Conservation (phyloP, 92 coral and sea anemone genomes). For the Virgularia gustaviana region DNA sequence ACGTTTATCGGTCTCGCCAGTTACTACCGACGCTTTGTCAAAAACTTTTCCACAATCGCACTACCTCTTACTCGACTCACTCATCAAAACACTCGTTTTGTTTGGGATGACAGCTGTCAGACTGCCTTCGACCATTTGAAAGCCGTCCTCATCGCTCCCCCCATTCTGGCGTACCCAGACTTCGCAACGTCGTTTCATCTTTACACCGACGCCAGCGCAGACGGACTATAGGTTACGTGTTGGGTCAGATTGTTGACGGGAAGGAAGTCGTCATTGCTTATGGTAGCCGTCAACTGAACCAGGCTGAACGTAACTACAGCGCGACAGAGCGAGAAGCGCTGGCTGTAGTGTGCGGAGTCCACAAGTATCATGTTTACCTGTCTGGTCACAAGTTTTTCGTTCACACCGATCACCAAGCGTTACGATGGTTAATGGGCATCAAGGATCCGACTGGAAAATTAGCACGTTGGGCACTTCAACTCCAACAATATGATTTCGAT, state of each 20-base stretch:
- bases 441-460: constrained; percentile 6
- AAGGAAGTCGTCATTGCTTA: constrained; percentile 50
- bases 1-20: constrained; percentile 55
- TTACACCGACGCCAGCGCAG: constrained; percentile 48
- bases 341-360: constrained; percentile 44
- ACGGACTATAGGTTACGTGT: constrained; percentile 47
- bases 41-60: constrained; percentile 48
- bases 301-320: constrained; percentile 47
- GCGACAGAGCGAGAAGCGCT: constrained; percentile 53
- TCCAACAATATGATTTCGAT: constrained; percentile 18
- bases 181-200: constrained; percentile 36
- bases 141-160: constrained; percentile 38
- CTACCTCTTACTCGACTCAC: constrained; percentile 44
- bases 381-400: constrained; percentile 32
- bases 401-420: constrained; percentile 51
- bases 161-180: constrained; percentile 52
- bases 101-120: constrained; percentile 42
- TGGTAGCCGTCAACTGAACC: constrained; percentile 43
- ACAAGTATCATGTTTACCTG: constrained; percentile 33
- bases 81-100: constrained; percentile 19
- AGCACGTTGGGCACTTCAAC: constrained; percentile 12
- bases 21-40: constrained; percentile 60
- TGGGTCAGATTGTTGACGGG: constrained; percentile 38
- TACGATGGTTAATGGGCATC: constrained; percentile 5
- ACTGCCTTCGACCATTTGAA: constrained; percentile 39